These are phyloP conservation scores for Drosophila sulfurigaster DNA, from an alignment of 1,140 invertebrate genomes.

Conservation along the genomic window DNA sequence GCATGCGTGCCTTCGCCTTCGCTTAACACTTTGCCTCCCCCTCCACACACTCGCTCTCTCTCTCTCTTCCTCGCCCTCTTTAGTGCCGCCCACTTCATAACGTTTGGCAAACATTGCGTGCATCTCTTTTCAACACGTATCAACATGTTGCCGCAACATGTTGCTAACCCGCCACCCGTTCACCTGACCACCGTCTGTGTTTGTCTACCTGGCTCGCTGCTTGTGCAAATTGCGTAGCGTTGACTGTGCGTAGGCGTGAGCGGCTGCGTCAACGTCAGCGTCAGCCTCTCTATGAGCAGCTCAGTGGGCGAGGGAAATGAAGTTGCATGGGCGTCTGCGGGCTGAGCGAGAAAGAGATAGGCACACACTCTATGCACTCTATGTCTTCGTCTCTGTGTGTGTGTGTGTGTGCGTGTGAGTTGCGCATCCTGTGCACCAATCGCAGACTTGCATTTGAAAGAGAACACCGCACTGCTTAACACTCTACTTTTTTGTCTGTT, in stretches of 20 bases:
- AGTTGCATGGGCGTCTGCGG: constrained; percentile 8
- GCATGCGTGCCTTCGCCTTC: constrained; percentile 36
- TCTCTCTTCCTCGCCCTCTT: not conserved
- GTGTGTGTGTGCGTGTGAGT: not conserved
- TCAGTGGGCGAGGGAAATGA: constrained; percentile 29
- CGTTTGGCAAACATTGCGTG: constrained; percentile 14
- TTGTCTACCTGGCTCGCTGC: constrained; percentile 24
- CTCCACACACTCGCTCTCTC: not conserved
- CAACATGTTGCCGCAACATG: constrained; percentile 51
- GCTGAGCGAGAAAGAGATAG: not conserved
- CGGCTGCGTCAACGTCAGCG: not conserved
- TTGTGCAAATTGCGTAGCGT: constrained; percentile 41
- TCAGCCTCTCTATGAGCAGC: not conserved
- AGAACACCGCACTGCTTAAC: not conserved
- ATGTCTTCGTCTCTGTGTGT: not conserved
- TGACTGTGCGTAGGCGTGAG: constrained; percentile 55
- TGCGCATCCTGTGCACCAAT: constrained; percentile 44
- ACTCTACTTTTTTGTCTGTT: not conserved
- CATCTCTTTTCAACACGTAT: constrained; percentile 14
- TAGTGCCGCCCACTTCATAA: not conserved
- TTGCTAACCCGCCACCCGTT: constrained; percentile 5
- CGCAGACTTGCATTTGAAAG: constrained; percentile 13
- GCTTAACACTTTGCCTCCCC: not conserved
- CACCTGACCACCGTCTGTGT: constrained; percentile 7
- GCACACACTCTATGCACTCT: no score